Percentiles rank a stretch among this genome's conserved stretches.
Evolutionary conservation across 2,888 invertebrate genomes (phyloP).

Genomic region (Pristionchus exspectatus): DNA sequence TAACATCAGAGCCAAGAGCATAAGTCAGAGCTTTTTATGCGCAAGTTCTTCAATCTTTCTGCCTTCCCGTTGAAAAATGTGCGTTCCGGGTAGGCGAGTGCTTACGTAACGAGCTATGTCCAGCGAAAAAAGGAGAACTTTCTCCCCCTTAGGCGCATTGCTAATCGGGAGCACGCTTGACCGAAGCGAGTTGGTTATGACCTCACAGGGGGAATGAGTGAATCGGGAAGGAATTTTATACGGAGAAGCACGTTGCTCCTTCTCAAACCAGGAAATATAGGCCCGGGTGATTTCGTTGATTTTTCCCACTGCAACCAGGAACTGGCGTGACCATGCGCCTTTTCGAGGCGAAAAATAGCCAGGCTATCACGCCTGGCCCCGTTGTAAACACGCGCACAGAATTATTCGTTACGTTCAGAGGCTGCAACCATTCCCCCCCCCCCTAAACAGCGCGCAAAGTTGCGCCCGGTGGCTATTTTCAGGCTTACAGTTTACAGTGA

Average conservation of each 20-base stretch:
- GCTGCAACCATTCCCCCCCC: neutral
- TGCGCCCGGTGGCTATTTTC: neutral
- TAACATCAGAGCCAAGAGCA: neutral
- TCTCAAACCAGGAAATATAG: neutral
- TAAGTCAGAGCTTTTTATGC: neutral
- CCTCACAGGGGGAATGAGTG: slow-evolving; percentile 11
- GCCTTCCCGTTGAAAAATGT: neutral
- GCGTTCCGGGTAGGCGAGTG: slow-evolving; percentile 29
- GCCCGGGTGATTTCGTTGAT: neutral
- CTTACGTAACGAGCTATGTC: neutral
- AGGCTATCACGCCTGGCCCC: neutral
- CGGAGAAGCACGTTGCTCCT: neutral
- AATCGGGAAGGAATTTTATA: neutral
- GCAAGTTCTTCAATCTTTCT: neutral
- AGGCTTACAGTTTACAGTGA: neutral
- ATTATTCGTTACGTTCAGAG: neutral
- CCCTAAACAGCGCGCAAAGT: neutral
- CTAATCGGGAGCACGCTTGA: neutral
- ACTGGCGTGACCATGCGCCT: neutral
- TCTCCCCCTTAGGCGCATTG: neutral
- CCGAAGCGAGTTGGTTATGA: neutral
- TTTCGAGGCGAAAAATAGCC: neutral
- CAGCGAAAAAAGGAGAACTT: neutral
- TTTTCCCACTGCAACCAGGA: neutral
- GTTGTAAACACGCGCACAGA: neutral